Conservation (phyloP, 2,113 vertebrate genomes). For the Athene cunicularia region DNA sequence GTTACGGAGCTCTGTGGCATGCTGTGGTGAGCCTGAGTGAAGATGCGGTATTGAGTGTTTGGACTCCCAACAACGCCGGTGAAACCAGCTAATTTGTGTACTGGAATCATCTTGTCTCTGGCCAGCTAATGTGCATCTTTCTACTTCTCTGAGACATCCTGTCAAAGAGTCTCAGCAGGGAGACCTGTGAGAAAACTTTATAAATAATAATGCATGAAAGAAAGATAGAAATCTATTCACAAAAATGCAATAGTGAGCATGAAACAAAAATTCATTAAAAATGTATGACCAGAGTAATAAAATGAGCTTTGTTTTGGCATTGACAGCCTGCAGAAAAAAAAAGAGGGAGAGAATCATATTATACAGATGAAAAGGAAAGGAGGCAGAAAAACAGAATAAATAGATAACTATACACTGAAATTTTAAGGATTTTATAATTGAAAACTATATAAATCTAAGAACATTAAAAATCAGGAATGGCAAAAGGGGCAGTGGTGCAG, state of each 20-base stretch:
- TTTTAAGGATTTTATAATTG: not conserved
- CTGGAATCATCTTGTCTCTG: not conserved
- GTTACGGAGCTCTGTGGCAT: not conserved
- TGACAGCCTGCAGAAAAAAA: conserved; percentile 3
- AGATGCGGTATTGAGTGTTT: not conserved
- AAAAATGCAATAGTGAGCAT: conserved; percentile 2
- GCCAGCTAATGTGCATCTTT: not conserved
- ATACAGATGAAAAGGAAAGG: conserved; percentile 14
- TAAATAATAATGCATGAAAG: conserved; percentile 31
- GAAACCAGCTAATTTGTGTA: not conserved
- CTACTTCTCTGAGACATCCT: not conserved
- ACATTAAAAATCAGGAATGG: not conserved
- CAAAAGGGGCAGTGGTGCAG: not conserved
- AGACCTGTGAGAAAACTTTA: conserved; percentile 20
- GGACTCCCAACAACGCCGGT: not conserved
- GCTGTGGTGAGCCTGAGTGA: not conserved
- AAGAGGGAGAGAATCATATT: not conserved
- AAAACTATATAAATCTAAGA: not conserved
- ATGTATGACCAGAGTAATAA: conserved; percentile 51
- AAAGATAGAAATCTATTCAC: conserved; percentile 36
- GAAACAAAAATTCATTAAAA: conserved; percentile 60
- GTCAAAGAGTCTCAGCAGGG: not conserved
- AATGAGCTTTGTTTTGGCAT: conserved; percentile 36
- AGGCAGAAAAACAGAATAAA: conserved; percentile 24
- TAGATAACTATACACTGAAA: not conserved